Evolutionary conservation across 2,888 invertebrate genomes (phyloP).

Genomic region (Doris montereyensis): DNA sequence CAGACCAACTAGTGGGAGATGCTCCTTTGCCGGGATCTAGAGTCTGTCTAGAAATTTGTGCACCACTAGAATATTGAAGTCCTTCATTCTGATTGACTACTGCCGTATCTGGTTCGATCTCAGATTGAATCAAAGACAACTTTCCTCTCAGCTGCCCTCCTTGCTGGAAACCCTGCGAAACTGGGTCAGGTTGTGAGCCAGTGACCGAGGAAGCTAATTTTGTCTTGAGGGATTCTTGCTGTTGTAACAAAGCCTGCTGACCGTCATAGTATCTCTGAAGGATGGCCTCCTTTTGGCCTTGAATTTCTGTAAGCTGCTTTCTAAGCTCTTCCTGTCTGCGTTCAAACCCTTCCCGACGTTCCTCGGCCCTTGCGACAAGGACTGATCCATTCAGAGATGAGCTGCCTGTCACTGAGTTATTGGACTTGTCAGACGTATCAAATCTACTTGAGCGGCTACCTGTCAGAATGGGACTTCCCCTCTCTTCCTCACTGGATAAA

Average conservation of each 20-base stretch:
- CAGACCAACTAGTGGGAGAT: not conserved
- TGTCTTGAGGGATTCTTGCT: conserved; percentile 31
- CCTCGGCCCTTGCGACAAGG: conserved; percentile 48
- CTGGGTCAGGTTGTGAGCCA: not conserved
- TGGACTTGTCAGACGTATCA: conserved; percentile 22
- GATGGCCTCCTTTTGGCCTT: conserved; percentile 61
- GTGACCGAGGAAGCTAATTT: conserved; percentile 29
- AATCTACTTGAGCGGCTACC: conserved; percentile 32
- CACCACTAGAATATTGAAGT: too few species aligned
- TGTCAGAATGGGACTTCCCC: conserved; percentile 55
- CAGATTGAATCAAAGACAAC: not conserved
- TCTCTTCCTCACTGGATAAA: conserved; percentile 53
- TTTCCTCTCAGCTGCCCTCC: not conserved
- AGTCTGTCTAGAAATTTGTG: not conserved
- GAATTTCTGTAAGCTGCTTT: conserved; percentile 57
- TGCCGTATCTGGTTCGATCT: not conserved
- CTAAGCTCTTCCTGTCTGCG: conserved; percentile 53
- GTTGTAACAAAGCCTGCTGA: conserved; percentile 44
- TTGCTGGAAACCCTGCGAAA: not conserved
- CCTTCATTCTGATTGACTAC: too few species aligned
- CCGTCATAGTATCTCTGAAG: conserved; percentile 52
- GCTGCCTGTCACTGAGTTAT: conserved; percentile 5
- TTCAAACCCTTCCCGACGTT: conserved; percentile 47
- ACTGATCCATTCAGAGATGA: conserved; percentile 47
- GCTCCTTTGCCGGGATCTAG: not conserved